Conservation (phyloP, 2,888 invertebrate genomes). For the Pammene aurita region DNA sequence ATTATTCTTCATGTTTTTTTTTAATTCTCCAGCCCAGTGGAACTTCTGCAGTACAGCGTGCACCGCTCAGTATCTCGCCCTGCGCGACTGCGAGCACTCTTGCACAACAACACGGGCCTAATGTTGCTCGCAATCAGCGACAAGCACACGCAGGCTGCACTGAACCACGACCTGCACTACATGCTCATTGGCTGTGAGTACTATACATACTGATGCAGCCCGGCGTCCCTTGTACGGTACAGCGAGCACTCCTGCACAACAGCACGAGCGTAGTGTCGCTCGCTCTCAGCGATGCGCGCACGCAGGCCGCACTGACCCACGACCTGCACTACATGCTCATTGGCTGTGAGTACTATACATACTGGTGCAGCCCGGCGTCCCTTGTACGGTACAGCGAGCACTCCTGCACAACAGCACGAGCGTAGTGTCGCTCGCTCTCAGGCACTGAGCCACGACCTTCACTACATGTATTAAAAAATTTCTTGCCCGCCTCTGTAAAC, state of each 20-base stretch:
- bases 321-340: conserved; percentile 38
- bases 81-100: conserved; percentile 66
- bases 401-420: too few relatives aligned
- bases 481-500: too few relatives aligned
- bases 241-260: neutral
- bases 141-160: conserved; percentile 58
- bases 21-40: conserved; percentile 58
- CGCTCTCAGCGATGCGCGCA: too few relatives aligned
- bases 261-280: too few relatives aligned
- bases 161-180: conserved; percentile 65
- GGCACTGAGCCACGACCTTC: too few relatives aligned
- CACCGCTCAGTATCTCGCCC: conserved; percentile 58
- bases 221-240: neutral
- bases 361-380: neutral
- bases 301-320: conserved; percentile 39
- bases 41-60: conserved; percentile 62
- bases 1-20: too few relatives aligned
- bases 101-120: conserved; percentile 62
- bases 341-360: conserved; percentile 44
- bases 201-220: neutral
- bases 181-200: conserved; percentile 54
- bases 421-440: too few relatives aligned
- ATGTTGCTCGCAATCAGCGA: conserved; percentile 56
- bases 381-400: neutral
- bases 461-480: too few relatives aligned